Percentiles rank a stretch among this genome's conserved stretches.
phyloP scores from a whole-genome alignment of 1,140 invertebrate genomes.

The Matsumurasca onukii region DNA sequence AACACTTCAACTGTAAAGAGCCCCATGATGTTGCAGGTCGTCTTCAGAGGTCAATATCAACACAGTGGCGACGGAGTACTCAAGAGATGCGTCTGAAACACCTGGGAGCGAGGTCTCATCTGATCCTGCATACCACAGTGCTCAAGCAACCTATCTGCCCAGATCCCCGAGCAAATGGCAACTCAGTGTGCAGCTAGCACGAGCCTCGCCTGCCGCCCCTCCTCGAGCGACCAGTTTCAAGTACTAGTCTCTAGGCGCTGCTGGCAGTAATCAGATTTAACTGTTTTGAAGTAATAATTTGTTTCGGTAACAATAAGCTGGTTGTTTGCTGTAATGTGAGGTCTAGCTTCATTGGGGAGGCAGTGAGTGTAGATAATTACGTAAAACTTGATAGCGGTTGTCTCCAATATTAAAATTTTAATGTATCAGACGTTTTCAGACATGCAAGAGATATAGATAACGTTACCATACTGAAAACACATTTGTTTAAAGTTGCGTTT shows the following conservation, averaged over 20 bases:
- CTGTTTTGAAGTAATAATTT: neutral
- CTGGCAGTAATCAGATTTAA: neutral
- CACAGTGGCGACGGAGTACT: constrained; percentile 11
- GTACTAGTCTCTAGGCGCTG: constrained; percentile 26
- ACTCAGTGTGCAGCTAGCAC: constrained; percentile 19
- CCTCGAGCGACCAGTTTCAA: constrained; percentile 24
- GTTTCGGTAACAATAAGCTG: too few relatives aligned
- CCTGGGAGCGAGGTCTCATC: constrained; percentile 11
- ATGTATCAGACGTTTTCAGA: too few relatives aligned
- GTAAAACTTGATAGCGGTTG: too few relatives aligned
- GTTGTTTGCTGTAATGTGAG: too few relatives aligned
- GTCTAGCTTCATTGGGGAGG: too few relatives aligned
- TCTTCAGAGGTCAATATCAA: neutral
- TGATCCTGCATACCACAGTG: constrained; percentile 17
- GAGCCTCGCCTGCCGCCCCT: constrained; percentile 16
- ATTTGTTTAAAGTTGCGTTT: too few relatives aligned
- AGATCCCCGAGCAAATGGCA: constrained; percentile 24
- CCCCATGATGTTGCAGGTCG: constrained; percentile 2
- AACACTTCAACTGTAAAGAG: too few relatives aligned
- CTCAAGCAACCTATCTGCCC: constrained; percentile 10
- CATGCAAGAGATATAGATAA: too few relatives aligned
- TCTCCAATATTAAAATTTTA: too few relatives aligned
- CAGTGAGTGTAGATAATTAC: too few relatives aligned
- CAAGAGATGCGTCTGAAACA: constrained; percentile 22
- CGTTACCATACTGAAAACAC: too few relatives aligned